A percentile compares a stretch with the other conserved stretches of the same genome.
These are phyloP conservation scores for Ceratoteleas bidentatus DNA, from an alignment of 1,140 invertebrate species.

Conservation along the genomic window DNA sequence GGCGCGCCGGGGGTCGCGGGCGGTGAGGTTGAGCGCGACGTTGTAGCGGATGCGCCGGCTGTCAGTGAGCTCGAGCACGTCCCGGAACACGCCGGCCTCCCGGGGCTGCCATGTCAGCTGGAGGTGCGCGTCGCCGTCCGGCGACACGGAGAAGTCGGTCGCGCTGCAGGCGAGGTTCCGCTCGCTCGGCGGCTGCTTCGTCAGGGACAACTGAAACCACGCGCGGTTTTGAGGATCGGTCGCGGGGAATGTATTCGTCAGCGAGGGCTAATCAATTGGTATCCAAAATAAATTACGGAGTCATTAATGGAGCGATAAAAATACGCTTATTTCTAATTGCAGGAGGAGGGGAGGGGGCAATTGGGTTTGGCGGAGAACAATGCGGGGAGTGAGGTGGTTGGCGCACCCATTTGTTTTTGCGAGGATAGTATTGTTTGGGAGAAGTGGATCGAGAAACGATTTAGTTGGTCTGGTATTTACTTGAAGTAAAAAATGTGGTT, in stretches of 20 bases:
- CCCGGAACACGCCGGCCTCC: constrained; percentile 82
- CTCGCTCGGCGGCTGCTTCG: constrained; percentile 82
- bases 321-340: not conserved
- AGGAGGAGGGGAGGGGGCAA: too few relatives aligned
- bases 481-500: too few relatives aligned
- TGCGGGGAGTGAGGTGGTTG: too few relatives aligned
- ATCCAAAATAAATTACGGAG: constrained; percentile 30
- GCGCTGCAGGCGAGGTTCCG: constrained; percentile 82
- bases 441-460: too few relatives aligned
- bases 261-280: constrained; percentile 14
- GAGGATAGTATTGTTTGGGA: too few relatives aligned
- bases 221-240: too few relatives aligned
- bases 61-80: constrained; percentile 84
- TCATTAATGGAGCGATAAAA: constrained; percentile 32
- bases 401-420: too few relatives aligned
- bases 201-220: constrained; percentile 83
- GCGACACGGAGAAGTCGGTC: constrained; percentile 78
- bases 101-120: constrained; percentile 84
- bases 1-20: constrained; percentile 55
- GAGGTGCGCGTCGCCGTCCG: constrained; percentile 79
- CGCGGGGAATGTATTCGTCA: not conserved
- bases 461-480: too few relatives aligned
- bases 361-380: too few relatives aligned
- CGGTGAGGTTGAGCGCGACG: constrained; percentile 82
- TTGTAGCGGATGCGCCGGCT: constrained; percentile 85